Evolutionary conservation across 23 tunicate genomes (phyloP).

Genomic region (Trididemnum nubilum): DNA sequence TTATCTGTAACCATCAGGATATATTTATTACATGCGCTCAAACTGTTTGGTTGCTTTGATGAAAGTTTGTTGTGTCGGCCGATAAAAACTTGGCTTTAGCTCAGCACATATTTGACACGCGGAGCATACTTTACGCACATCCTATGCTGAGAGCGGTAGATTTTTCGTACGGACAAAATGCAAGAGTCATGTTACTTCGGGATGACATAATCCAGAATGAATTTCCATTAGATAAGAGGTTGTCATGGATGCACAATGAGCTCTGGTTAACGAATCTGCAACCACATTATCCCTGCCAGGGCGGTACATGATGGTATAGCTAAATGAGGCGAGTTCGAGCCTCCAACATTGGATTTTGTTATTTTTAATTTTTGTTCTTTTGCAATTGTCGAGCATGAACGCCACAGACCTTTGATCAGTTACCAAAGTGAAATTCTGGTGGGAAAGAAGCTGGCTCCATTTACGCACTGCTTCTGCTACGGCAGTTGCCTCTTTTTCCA

Average conservation of each 20-base stretch:
- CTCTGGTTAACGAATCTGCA: conserved; percentile 29
- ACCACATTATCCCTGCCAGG: conserved; percentile 41
- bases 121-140: conserved; percentile 26
- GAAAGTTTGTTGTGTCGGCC: neutral
- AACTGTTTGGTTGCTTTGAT: conserved; percentile 23
- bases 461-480: conserved; percentile 42
- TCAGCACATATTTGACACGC: conserved; percentile 14
- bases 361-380: conserved; percentile 29
- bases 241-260: conserved; percentile 3
- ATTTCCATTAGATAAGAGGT: neutral
- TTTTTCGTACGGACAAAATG: conserved; percentile 36
- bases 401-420: conserved; percentile 54
- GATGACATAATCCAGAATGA: conserved; percentile 26
- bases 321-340: neutral
- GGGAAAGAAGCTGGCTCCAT: conserved; percentile 16
- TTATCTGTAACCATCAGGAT: conserved; percentile 14
- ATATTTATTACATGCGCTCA: conserved; percentile 4
- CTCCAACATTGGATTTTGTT: conserved; percentile 35
- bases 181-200: conserved; percentile 14
- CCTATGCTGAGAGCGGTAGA: conserved; percentile 29
- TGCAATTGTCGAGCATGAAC: conserved; percentile 30
- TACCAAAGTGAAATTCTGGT: conserved; percentile 30
- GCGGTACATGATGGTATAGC: conserved; percentile 22
- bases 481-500: conserved; percentile 40
- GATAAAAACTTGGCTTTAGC: conserved; percentile 16